A percentile compares a stretch with the other conserved stretches of the same genome.
phyloP scores from a whole-genome alignment of 2,113 vertebrate species.

The Brevimyrus niger region DNA sequence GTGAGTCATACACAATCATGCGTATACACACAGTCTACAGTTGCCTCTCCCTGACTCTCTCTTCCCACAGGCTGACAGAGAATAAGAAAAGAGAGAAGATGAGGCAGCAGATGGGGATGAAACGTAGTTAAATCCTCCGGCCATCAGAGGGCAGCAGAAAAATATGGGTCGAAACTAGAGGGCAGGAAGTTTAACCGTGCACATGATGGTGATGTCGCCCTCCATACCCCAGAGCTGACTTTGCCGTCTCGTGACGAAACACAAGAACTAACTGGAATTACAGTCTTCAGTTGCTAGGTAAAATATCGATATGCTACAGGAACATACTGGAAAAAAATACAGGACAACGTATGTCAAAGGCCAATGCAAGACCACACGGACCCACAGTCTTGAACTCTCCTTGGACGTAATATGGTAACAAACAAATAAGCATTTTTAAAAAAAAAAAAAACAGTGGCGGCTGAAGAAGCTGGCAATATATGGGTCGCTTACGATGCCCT shows the following conservation, averaged over 20 bases:
- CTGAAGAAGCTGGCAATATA: not conserved
- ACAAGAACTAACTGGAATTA: slow-evolving; percentile 1
- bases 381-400: not conserved
- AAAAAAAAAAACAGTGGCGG: not conserved
- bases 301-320: not conserved
- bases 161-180: not conserved
- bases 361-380: not conserved
- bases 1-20: slow-evolving; percentile 6
- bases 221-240: slow-evolving; percentile 23
- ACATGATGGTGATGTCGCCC: not conserved
- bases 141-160: slow-evolving; percentile 26
- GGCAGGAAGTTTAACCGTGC: not conserved
- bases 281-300: not conserved
- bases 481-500: not conserved
- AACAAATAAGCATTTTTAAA: not conserved
- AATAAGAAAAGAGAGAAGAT: slow-evolving; percentile 73
- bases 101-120: slow-evolving; percentile 65
- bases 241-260: not conserved
- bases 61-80: slow-evolving; percentile 62
- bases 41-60: not conserved
- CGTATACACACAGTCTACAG: not conserved
- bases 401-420: not conserved
- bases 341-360: not conserved
- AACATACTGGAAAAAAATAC: not conserved
- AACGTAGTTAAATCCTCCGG: slow-evolving; percentile 54